phyloP scores from a whole-genome alignment of 2,797 vertebrate species.

The Rhinella marina region DNA sequence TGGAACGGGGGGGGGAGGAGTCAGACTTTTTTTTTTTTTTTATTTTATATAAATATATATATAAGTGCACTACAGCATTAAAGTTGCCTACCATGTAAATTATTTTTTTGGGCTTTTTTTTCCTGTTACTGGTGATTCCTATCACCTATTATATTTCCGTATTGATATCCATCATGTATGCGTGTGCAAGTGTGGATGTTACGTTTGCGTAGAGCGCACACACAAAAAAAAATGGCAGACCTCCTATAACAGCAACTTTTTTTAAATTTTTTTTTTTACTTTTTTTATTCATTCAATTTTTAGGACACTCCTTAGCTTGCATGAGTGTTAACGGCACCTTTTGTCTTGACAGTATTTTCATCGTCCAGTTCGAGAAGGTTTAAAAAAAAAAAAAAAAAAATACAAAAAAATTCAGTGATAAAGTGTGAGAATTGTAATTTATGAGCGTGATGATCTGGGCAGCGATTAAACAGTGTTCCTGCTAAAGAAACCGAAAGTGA shows the following conservation, averaged over 20 bases:
- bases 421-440: constrained; percentile 33
- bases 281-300: not conserved
- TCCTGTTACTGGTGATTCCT: constrained; percentile 70
- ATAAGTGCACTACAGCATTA: constrained; percentile 87
- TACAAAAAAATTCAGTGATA: constrained; percentile 17
- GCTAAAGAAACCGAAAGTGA: constrained; percentile 21
- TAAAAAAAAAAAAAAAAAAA: constrained; percentile 3
- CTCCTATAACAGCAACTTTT: not conserved
- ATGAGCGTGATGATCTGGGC: constrained; percentile 34
- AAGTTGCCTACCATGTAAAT: constrained; percentile 80
- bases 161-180: constrained; percentile 72
- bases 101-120: constrained; percentile 73
- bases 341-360: constrained; percentile 41
- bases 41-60: constrained; percentile 61
- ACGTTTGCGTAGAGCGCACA: constrained; percentile 39
- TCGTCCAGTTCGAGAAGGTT: constrained; percentile 25
- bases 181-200: constrained; percentile 60
- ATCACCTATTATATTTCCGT: constrained; percentile 70
- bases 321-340: constrained; percentile 34
- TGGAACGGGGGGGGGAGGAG: constrained; percentile 76
- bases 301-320: constrained; percentile 5
- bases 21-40: constrained; percentile 74
- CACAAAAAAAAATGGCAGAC: constrained; percentile 25
- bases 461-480: constrained; percentile 58
- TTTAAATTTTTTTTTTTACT: constrained; percentile 19